phyloP scores from a whole-genome alignment of 1,140 invertebrate species.

The Holotrichia oblita region DNA sequence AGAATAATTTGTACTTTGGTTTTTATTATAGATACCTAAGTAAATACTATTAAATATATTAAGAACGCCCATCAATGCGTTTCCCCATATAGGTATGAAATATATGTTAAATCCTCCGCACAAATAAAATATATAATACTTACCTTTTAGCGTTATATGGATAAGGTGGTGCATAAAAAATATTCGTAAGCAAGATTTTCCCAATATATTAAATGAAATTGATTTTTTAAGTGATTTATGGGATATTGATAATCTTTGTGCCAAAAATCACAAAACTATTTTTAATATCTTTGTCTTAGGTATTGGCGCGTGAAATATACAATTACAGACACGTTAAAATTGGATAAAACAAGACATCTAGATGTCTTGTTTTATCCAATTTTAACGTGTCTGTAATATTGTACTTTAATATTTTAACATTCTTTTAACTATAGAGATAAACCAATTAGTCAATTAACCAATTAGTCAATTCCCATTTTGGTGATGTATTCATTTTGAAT shows the following conservation, averaged over 20 bases:
- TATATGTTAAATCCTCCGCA: neutral
- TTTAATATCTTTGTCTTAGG: too few relatives aligned
- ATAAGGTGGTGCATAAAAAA: conserved; percentile 46
- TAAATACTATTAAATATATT: neutral
- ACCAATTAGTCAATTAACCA: too few relatives aligned
- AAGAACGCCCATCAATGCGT: too few relatives aligned
- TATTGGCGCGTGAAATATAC: too few relatives aligned
- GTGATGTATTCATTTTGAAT: too few relatives aligned
- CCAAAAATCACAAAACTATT: conserved; percentile 51
- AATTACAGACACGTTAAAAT: conserved; percentile 50
- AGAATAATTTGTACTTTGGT: too few relatives aligned
- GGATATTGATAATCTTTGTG: conserved; percentile 48
- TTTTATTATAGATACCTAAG: too few relatives aligned
- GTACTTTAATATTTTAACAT: conserved; percentile 47
- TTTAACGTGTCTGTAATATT: conserved; percentile 46
- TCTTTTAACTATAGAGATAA: conserved; percentile 56
- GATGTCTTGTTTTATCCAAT: conserved; percentile 52
- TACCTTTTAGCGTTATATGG: neutral
- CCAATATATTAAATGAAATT: conserved; percentile 52
- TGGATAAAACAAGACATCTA: conserved; percentile 49
- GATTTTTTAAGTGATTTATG: conserved; percentile 46
- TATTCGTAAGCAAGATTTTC: too few relatives aligned
- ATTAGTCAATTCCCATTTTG: too few relatives aligned
- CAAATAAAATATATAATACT: neutral
- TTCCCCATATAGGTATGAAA: too few relatives aligned